These are phyloP conservation scores for Diadumene lineata DNA, from an alignment of 92 coral and sea anemone species.

Conservation along the genomic window DNA sequence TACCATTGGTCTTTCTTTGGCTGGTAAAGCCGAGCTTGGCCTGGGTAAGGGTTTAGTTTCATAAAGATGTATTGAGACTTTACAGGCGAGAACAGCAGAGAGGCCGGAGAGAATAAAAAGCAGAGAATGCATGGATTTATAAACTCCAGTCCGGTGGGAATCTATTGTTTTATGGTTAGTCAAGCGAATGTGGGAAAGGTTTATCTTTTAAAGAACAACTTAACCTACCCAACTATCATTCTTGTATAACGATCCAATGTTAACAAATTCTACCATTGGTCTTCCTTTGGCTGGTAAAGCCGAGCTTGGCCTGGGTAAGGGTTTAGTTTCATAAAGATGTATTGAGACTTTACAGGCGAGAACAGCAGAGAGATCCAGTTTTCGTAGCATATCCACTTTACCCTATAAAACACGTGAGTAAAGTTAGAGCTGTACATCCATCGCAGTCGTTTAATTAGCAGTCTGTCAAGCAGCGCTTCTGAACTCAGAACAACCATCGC, in stretches of 20 bases:
- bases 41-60: conserved; percentile 49
- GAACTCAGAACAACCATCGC: no score
- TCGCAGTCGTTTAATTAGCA: no score
- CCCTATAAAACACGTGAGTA: not conserved
- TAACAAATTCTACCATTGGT: conserved; percentile 41
- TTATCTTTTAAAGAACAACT: not conserved
- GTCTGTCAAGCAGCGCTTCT: no score
- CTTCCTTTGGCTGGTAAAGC: conserved; percentile 45
- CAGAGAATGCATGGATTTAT: no score
- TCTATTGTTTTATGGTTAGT: no score
- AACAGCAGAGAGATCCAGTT: conserved; percentile 50
- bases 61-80: conserved; percentile 36
- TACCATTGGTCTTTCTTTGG: conserved; percentile 24
- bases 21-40: conserved; percentile 49
- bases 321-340: conserved; percentile 31
- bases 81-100: conserved; percentile 36
- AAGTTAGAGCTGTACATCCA: no score
- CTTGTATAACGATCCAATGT: conserved; percentile 65
- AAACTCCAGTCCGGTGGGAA: no score
- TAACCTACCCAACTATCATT: conserved; percentile 74
- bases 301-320: conserved; percentile 57
- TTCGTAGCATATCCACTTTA: conserved; percentile 75
- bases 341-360: conserved; percentile 38
- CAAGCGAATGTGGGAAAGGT: no score
- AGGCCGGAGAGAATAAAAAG: no score